phyloP scores from a whole-genome alignment of 2,888 invertebrate genomes.

The Phorcus lineatus region DNA sequence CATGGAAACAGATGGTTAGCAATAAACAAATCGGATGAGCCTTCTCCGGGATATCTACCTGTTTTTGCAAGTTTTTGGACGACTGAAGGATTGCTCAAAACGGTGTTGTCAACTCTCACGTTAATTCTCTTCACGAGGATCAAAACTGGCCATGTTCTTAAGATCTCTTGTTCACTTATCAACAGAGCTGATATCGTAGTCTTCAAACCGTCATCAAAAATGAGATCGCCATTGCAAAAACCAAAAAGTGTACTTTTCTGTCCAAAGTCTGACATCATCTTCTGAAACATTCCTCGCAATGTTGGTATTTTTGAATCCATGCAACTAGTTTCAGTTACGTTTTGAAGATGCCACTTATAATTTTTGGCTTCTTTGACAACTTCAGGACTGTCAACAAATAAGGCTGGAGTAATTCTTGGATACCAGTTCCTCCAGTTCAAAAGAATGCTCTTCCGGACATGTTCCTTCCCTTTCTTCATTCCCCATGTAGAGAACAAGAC shows the following conservation, averaged over 20 bases:
- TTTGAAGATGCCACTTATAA: slow-evolving; percentile 13
- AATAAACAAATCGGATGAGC: slow-evolving; percentile 37
- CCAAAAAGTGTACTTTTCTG: slow-evolving; percentile 18
- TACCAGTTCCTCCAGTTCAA: slow-evolving; percentile 27
- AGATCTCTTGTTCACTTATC: not conserved
- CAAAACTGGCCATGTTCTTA: slow-evolving; percentile 22
- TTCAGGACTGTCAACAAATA: slow-evolving; percentile 21
- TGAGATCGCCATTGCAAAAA: slow-evolving; percentile 37
- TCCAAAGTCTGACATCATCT: not conserved
- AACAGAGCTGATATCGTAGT: slow-evolving; percentile 17
- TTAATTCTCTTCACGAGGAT: slow-evolving; percentile 29
- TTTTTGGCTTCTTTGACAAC: not conserved
- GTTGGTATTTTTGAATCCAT: slow-evolving; percentile 27
- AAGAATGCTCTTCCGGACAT: slow-evolving; percentile 28
- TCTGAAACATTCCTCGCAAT: slow-evolving; percentile 33
- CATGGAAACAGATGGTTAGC: slow-evolving; percentile 39
- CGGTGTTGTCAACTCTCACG: slow-evolving; percentile 22
- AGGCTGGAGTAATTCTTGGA: slow-evolving; percentile 7
- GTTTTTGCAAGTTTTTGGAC: not conserved
- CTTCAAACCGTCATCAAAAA: slow-evolving; percentile 30
- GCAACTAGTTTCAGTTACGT: slow-evolving; percentile 7
- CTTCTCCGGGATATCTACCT: slow-evolving; percentile 27
- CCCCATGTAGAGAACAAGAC: slow-evolving; percentile 34
- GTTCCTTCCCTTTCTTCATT: slow-evolving; percentile 5
- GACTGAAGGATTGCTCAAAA: not conserved